Evolutionary conservation across 2,113 vertebrate species (phyloP).

Genomic region (Castor canadensis): DNA sequence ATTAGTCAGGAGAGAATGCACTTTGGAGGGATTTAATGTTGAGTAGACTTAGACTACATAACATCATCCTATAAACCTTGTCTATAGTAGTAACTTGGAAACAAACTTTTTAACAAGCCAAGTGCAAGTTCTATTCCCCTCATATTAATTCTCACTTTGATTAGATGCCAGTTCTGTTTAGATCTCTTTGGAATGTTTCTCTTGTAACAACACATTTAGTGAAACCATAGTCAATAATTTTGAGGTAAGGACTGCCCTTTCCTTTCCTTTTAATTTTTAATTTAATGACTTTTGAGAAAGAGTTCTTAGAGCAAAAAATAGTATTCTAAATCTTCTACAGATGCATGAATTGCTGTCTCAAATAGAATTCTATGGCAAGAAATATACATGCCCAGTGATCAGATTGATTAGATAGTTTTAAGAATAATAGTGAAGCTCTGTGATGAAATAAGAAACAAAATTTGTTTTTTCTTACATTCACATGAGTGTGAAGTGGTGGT

Average conservation of each 20-base stretch:
- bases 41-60: neutral
- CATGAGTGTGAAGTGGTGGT: neutral
- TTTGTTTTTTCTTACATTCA: neutral
- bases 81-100: neutral
- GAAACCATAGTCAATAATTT: neutral
- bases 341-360: neutral
- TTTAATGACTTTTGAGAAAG: conserved; percentile 12
- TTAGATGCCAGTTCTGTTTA: neutral
- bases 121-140: neutral
- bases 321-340: neutral
- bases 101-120: neutral
- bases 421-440: neutral
- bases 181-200: neutral
- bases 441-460: neutral
- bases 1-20: neutral
- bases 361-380: neutral
- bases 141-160: neutral
- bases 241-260: neutral
- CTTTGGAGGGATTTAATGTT: neutral
- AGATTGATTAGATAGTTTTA: neutral
- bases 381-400: neutral
- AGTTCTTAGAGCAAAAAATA: neutral
- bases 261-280: neutral
- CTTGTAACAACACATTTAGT: neutral
- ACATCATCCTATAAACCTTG: neutral